These are phyloP conservation scores for Acipenser ruthenus DNA, from an alignment of 2,797 vertebrate species.

Conservation along the genomic window DNA sequence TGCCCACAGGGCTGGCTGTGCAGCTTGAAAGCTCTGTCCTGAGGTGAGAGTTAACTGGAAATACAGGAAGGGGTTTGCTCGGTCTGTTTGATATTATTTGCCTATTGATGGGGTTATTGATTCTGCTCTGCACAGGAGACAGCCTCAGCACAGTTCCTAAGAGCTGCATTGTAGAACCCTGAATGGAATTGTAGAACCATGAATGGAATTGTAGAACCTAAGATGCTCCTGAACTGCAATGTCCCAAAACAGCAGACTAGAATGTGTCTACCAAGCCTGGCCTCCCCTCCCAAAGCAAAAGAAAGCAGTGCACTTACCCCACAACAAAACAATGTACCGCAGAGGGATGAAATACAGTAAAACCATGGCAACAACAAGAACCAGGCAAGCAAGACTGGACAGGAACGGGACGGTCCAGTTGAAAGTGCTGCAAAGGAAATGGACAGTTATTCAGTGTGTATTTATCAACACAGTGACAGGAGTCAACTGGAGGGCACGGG, in stretches of 20 bases:
- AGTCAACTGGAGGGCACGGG: no score
- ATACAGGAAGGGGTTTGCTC: slow-evolving; percentile 51
- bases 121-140: slow-evolving; percentile 17
- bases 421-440: slow-evolving; percentile 67
- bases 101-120: slow-evolving; percentile 57
- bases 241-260: no score
- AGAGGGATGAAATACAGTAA: slow-evolving; percentile 76
- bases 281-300: no score
- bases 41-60: slow-evolving; percentile 58
- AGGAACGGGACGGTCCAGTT: slow-evolving; percentile 94
- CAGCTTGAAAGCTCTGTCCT: slow-evolving; percentile 57
- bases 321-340: slow-evolving; percentile 84
- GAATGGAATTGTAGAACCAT: no score
- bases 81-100: slow-evolving; percentile 51
- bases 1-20: slow-evolving; percentile 53
- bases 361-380: slow-evolving; percentile 59
- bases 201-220: no score
- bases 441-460: no score
- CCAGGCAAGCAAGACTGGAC: slow-evolving; percentile 71
- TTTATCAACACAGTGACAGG: no score
- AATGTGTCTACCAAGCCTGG: no score
- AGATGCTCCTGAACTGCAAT: no score
- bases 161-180: no score
- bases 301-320: slow-evolving; percentile 74
- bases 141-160: no score